Evolutionary conservation across 1,140 invertebrate species (phyloP), one percentile per base, ranked within the genome.

Genomic region (Microvelia longipes): DNA sequence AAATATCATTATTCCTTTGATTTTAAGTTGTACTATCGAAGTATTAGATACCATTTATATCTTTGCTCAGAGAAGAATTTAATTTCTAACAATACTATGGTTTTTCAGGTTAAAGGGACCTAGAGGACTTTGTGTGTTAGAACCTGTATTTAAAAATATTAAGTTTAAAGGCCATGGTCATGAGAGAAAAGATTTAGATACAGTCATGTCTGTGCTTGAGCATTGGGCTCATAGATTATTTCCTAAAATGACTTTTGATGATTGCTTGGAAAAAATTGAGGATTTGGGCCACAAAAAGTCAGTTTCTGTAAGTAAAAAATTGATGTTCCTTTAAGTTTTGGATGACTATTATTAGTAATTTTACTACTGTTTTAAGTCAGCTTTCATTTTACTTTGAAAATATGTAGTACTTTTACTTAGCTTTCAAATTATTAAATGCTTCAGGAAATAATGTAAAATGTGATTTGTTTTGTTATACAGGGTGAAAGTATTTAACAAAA

Each of bases 191-290:
- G 93, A 97, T 81, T 81, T 97, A 24, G 84, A 92, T 77, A 78
- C 85, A 65, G 80, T 96, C 0, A 83, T 97, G 81, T 87, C 88
- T 63, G 88, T 86, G 73, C 76, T 96, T 65, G 91, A 96, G 75
- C 93, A 96, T 75, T 97, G 94, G 94, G 87, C 87, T 1, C 93
- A 96, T 77, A 83, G 93, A 69, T 77, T 96, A 65, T 95, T 89
- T 82, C 93, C 94, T 1, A 93, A 90, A 76, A 88, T 89, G 74
- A 83, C 87, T 25, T 96, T 96, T 82, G 88, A 91, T 76, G 91
- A 95, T 78, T 89, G 89, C 71, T 80, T 96, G 0, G 87, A 87
- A 68, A 88, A 87, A 79, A 84, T 93, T 67, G 93, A 95, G 77
- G 84, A 84, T 65, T 81, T 96, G 0, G 93, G 93, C 0, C 82